These are phyloP conservation scores for Spermophilus dauricus DNA, from an alignment of 2,113 vertebrate genomes.

Conservation along the genomic window DNA sequence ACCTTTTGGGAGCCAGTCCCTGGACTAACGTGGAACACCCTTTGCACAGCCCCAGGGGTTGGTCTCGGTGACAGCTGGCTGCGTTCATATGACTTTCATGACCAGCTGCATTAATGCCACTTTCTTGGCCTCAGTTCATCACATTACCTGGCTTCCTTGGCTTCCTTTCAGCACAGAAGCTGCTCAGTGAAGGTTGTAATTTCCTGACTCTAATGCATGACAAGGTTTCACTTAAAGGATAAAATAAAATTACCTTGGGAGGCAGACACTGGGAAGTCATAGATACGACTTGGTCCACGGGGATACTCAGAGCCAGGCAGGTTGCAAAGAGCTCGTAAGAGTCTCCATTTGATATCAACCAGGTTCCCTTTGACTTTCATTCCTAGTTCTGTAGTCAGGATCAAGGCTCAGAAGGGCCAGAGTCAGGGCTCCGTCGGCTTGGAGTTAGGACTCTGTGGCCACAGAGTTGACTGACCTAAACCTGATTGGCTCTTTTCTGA, in stretches of 20 bases:
- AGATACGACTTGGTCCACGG: conserved; percentile 18
- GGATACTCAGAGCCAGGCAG: background rate
- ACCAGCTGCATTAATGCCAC: background rate
- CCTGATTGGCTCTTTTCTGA: background rate
- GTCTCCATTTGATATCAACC: background rate
- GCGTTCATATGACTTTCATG: background rate
- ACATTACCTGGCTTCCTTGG: conserved; percentile 50
- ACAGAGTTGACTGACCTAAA: background rate
- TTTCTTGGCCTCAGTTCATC: conserved; percentile 43
- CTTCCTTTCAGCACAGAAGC: conserved; percentile 55
- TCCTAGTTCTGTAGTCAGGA: no score
- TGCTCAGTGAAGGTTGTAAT: conserved; percentile 63
- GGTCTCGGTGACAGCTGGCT: background rate
- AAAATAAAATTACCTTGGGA: conserved; percentile 64
- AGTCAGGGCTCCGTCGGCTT: background rate
- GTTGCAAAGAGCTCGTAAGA: background rate
- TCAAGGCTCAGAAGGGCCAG: background rate
- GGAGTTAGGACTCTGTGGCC: background rate
- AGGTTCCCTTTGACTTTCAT: background rate
- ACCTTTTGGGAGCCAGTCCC: background rate
- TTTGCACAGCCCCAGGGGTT: background rate
- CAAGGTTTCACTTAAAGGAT: conserved; percentile 72
- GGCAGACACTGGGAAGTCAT: conserved; percentile 45
- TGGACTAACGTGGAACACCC: background rate
- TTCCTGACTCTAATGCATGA: conserved; percentile 72